Conservation (phyloP, 2,113 vertebrate species). For the Callorhinus ursinus region DNA sequence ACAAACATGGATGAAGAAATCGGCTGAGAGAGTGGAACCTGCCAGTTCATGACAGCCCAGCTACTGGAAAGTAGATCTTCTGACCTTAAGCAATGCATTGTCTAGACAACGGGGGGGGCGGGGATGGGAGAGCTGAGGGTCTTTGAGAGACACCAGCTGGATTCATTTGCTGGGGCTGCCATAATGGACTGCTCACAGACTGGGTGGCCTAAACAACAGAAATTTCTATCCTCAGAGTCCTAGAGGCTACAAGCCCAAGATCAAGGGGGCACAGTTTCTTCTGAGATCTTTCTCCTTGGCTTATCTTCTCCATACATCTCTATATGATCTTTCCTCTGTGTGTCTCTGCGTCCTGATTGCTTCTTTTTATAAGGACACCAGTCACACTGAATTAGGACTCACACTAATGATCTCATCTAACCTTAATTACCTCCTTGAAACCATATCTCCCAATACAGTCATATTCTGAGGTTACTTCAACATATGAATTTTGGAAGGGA, state of each 20-base stretch:
- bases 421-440: not conserved
- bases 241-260: not conserved
- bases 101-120: not conserved
- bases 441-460: not conserved
- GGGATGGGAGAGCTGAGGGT: too few species aligned
- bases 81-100: fast-evolving
- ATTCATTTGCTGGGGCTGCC: too few species aligned
- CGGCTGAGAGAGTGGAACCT: not conserved
- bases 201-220: not conserved
- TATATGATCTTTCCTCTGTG: not conserved
- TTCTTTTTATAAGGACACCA: not conserved
- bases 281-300: not conserved
- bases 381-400: not conserved
- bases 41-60: not conserved
- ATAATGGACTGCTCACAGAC: not conserved
- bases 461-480: not conserved
- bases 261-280: not conserved
- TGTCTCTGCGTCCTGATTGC: not conserved
- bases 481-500: too few species aligned
- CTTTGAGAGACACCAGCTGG: not conserved
- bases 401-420: not conserved
- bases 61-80: too few species aligned
- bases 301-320: not conserved
- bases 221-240: not conserved
- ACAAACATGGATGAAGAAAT: not conserved